A percentile compares a stretch with the other conserved stretches of the same genome.
phyloP scores from a whole-genome alignment of 2,888 invertebrate species.

The Drosophila paranaensis region DNA sequence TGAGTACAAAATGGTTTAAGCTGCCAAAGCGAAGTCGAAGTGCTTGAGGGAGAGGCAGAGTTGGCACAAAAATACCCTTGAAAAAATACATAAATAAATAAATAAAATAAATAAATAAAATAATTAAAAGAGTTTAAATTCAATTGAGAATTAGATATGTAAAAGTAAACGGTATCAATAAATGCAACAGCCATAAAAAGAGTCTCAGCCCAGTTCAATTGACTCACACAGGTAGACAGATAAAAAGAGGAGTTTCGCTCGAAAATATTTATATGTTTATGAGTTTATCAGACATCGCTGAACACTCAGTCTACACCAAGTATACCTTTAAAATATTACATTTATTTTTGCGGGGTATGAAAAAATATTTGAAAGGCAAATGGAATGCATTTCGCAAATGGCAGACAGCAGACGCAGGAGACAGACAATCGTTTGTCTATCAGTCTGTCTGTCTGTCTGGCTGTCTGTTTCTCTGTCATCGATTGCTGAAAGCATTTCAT shows the following conservation, averaged over 20 bases:
- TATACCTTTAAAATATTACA: neutral
- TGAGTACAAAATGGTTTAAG: slow-evolving; percentile 5
- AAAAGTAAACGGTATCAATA: neutral
- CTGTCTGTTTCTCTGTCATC: slow-evolving; percentile 34
- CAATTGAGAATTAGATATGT: neutral
- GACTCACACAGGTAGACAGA: neutral
- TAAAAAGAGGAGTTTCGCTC: neutral
- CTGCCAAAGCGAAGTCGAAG: neutral
- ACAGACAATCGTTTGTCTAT: slow-evolving; percentile 39
- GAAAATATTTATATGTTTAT: neutral
- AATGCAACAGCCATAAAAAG: neutral
- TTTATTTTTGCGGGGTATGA: slow-evolving; percentile 1
- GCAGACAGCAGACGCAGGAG: slow-evolving; percentile 28
- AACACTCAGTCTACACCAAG: neutral
- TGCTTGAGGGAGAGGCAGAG: neutral
- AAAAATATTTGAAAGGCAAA: slow-evolving; percentile 28
- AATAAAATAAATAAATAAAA: too few species aligned
- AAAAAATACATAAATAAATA: too few species aligned
- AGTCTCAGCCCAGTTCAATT: neutral
- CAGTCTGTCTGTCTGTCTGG: slow-evolving; percentile 4
- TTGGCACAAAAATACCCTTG: too few species aligned
- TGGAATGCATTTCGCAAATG: slow-evolving; percentile 23
- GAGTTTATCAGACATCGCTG: neutral
- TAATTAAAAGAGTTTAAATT: too few species aligned
- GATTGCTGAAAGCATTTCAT: slow-evolving; percentile 64